Evolutionary conservation across 2,888 invertebrate genomes (phyloP), one percentile per base, ranked within the genome.

Genomic region (Hybos culiciformis): DNA sequence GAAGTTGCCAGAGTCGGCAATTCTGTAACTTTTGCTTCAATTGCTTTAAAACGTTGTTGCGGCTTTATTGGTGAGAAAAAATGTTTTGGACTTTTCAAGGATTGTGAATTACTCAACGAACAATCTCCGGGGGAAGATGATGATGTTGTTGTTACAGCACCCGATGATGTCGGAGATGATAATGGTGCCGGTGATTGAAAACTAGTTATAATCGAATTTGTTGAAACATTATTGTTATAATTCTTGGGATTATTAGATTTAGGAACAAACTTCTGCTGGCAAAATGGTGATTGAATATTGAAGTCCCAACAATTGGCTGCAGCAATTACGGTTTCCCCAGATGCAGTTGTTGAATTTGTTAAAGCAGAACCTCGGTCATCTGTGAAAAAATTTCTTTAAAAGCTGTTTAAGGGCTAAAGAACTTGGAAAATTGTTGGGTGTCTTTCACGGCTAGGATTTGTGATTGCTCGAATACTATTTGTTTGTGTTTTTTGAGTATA

Each of bases 21-120:
- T 41, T 9, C 46, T 37, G 15, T 47, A 31, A 52, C 48, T 19
- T 53, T 40, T 15, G 37, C 15, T 33, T 43, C 44, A 11, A 43
- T 17, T 11, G 29, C 37, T 7, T 50, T 58, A 52, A 62, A 56
- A 40, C 61, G 50, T 51, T 56, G 58, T 31, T 60, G 59, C 34
- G 63, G 61, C 50, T 64, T 65, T 7, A 67, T 56, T 14, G 70
- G 70, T 18, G 70, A 63, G 51, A 70, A 70, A 48, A 70, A 70
- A 50, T 70, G 69, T 50, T 62, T 68, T 1, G 64, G 66, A 46
- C 56, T 59, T 41, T 56, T 56, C 7, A 36, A 37, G n/a, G n/a
- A n/a, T n/a, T 40, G 40, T n/a, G 17, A 19, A 9, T 37, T 43
- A 32, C 29, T 41, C 46, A 20, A 39, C 37, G 42, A 17, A 48